phyloP scores from a whole-genome alignment of 1,140 invertebrate genomes.

The Heliconius eleuchia region DNA sequence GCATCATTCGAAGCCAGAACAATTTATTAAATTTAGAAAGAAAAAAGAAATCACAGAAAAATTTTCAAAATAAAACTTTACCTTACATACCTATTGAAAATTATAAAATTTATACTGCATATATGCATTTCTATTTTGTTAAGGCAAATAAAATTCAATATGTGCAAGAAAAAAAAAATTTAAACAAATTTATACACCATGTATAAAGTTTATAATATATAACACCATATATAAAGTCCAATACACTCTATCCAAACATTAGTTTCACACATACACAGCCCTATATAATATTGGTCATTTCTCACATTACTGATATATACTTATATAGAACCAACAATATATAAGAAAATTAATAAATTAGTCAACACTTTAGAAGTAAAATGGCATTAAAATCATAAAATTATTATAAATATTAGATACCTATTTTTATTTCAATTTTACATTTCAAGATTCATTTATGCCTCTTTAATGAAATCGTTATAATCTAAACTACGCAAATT shows the following conservation, averaged over 20 bases:
- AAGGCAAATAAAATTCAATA: slow-evolving; percentile 9
- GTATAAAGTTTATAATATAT: not conserved
- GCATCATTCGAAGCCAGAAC: slow-evolving; percentile 11
- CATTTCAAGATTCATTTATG: not conserved
- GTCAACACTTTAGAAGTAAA: not conserved
- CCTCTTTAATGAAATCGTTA: not conserved
- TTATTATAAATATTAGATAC: slow-evolving; percentile 7
- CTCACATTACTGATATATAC: slow-evolving; percentile 20
- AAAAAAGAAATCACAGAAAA: not conserved
- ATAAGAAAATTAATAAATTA: slow-evolving; percentile 20
- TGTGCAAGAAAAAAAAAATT: not conserved
- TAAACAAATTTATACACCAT: not conserved
- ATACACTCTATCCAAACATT: slow-evolving; percentile 20
- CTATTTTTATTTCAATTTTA: not conserved
- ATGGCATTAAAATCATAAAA: slow-evolving; percentile 24
- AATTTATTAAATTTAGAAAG: not conserved
- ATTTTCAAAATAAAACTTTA: not conserved
- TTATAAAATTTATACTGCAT: not conserved
- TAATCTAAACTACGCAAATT: not conserved
- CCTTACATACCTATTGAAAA: not conserved
- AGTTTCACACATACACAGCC: slow-evolving; percentile 44
- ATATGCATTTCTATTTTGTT: not conserved
- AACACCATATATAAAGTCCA: slow-evolving; percentile 18
- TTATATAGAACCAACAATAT: slow-evolving; percentile 13
- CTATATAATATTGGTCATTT: slow-evolving; percentile 41